phyloP scores from a whole-genome alignment of 2,797 vertebrate genomes.

The Macroramphosus scolopax region DNA sequence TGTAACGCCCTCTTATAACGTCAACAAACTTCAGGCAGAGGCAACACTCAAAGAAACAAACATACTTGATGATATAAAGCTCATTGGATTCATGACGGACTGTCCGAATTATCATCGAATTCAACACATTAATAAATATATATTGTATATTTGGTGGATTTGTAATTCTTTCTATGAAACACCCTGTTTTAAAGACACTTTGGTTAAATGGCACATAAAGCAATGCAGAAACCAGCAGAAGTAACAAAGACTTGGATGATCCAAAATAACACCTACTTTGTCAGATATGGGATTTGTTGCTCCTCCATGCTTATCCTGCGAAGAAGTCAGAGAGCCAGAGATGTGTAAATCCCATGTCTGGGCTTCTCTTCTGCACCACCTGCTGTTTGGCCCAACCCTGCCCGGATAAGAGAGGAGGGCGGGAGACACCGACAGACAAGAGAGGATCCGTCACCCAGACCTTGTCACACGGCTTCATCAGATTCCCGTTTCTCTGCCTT shows the following conservation, averaged over 20 bases:
- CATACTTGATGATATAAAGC: no score
- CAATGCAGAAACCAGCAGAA: neutral
- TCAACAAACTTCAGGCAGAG: no score
- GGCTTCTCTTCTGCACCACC: constrained; percentile 74
- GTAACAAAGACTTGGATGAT: neutral
- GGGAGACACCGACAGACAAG: constrained; percentile 41
- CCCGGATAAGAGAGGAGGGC: constrained; percentile 52
- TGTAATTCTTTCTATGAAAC: no score
- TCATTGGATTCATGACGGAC: no score
- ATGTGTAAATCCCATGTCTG: constrained; percentile 70
- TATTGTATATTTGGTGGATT: no score
- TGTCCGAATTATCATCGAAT: no score
- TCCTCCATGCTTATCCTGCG: constrained; percentile 45
- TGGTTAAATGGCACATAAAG: neutral
- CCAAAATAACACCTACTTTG: constrained; percentile 66
- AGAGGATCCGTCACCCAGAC: constrained; percentile 47
- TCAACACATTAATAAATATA: no score
- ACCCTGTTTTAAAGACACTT: no score
- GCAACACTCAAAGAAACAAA: no score
- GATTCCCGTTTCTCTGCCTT: constrained; percentile 4
- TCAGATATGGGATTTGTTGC: constrained; percentile 39
- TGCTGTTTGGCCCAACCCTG: constrained; percentile 75
- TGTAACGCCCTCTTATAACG: no score
- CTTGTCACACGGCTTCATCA: constrained; percentile 41
- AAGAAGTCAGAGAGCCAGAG: constrained; percentile 58